Percentiles rank a stretch among this genome's conserved stretches.
Conservation (phyloP, 2,797 vertebrate genomes). For the Peromyscus attwateri region DNA sequence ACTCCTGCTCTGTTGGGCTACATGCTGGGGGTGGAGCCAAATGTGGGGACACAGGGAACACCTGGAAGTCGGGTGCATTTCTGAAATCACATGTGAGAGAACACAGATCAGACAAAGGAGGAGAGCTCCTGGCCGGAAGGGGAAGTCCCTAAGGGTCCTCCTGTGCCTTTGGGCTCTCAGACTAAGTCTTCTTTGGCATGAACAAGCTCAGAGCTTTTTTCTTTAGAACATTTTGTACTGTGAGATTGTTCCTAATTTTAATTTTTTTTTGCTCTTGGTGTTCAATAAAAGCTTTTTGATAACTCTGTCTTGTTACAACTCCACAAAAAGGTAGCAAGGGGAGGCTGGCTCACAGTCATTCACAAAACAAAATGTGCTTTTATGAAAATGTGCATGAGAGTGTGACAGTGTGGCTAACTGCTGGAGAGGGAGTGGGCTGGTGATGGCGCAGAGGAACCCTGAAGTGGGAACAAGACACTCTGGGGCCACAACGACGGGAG, state of each 20-base stretch:
- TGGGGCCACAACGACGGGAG: neutral
- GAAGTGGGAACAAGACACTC: neutral
- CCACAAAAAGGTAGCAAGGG: neutral
- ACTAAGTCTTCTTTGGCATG: neutral
- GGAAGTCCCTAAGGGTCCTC: neutral
- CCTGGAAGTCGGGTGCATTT: neutral
- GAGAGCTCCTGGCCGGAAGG: neutral
- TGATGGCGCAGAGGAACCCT: neutral
- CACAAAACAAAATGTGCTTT: constrained; percentile 19
- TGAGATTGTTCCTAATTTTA: neutral
- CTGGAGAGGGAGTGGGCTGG: neutral
- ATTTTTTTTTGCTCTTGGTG: neutral
- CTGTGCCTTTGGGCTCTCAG: neutral
- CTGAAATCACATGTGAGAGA: neutral
- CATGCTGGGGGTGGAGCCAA: neutral
- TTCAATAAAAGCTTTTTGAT: constrained; percentile 43
- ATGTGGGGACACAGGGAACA: neutral
- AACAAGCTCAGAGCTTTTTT: neutral
- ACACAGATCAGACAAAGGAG: neutral
- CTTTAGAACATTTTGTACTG: neutral
- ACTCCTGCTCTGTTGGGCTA: neutral
- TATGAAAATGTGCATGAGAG: constrained; percentile 10
- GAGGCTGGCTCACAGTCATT: neutral
- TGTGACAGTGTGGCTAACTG: neutral
- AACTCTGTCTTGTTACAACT: neutral